Percentiles rank a stretch among this genome's conserved stretches.
These are phyloP conservation scores for Andrena bicolor DNA, from an alignment of 2,888 invertebrate genomes.

Conservation along the genomic window DNA sequence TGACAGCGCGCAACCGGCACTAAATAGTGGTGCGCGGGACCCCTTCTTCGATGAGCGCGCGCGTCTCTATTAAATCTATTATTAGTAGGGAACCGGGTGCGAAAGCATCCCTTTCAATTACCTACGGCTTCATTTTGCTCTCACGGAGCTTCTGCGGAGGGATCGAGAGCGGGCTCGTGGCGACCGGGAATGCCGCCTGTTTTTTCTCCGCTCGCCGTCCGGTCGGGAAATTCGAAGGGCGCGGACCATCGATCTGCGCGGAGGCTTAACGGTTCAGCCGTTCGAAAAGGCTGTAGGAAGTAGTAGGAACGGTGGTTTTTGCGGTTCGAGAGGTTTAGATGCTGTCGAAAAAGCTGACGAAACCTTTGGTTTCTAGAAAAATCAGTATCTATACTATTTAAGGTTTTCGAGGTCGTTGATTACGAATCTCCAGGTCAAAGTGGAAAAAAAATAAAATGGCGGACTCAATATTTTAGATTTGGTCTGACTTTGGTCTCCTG, in stretches of 20 bases:
- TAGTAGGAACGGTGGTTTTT: too few relatives aligned
- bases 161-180: constrained; percentile 38
- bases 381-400: too few relatives aligned
- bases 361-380: too few relatives aligned
- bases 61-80: constrained; percentile 85
- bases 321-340: too few relatives aligned
- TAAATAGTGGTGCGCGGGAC: constrained; percentile 70
- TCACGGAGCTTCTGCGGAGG: constrained; percentile 56
- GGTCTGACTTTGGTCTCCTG: too few relatives aligned
- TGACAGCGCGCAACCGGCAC: constrained; percentile 89
- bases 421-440: too few relatives aligned
- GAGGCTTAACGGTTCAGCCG: neutral
- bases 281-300: neutral
- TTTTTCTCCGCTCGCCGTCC: neutral
- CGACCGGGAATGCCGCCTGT: constrained; percentile 5
- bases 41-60: constrained; percentile 84
- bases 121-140: constrained; percentile 72
- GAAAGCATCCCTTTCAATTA: constrained; percentile 83
- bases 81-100: constrained; percentile 78
- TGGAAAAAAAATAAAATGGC: too few relatives aligned
- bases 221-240: constrained; percentile 45
- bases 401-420: too few relatives aligned
- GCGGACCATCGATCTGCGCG: neutral
- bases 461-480: too few relatives aligned
- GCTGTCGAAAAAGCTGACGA: too few relatives aligned